Conservation (phyloP, 2,113 vertebrate genomes). For the Anolis carolinensis region DNA sequence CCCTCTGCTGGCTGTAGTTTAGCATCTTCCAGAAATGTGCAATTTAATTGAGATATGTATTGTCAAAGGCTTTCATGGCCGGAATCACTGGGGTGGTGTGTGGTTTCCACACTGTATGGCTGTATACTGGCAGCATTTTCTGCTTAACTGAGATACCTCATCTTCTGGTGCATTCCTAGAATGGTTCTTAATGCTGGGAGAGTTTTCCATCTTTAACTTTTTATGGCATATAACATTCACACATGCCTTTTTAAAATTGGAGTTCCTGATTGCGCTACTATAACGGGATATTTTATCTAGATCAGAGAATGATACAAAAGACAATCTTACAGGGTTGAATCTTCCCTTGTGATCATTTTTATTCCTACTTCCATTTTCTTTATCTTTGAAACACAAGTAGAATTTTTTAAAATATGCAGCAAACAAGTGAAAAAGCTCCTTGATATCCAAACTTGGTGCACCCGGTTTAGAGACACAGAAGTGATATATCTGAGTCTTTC, state of each 20-base stretch:
- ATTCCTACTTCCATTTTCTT: not conserved
- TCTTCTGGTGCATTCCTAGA: not conserved
- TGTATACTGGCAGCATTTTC: too few species aligned
- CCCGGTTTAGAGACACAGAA: not conserved
- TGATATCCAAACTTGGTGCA: slow-evolving; percentile 2
- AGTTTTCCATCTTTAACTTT: not conserved
- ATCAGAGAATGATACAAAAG: not conserved
- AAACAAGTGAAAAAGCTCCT: slow-evolving; percentile 1
- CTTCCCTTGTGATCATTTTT: not conserved
- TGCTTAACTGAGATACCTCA: not conserved
- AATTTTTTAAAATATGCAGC: not conserved
- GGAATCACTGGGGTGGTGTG: too few species aligned
- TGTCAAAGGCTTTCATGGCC: too few species aligned
- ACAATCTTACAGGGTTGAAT: not conserved
- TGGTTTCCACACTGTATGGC: too few species aligned
- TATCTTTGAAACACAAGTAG: not conserved
- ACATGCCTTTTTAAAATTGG: not conserved
- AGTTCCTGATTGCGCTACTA: not conserved
- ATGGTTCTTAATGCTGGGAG: not conserved
- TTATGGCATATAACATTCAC: not conserved
- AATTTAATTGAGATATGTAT: not conserved
- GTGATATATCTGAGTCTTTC: slow-evolving; percentile 17
- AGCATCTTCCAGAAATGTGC: slow-evolving; percentile 21
- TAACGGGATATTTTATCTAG: rapidly evolving
- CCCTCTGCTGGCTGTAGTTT: slow-evolving; percentile 21